A percentile compares a stretch with the other conserved stretches of the same genome.
These are phyloP conservation scores for Hydraecia micacea DNA, from an alignment of 2,888 invertebrate genomes.

Conservation along the genomic window DNA sequence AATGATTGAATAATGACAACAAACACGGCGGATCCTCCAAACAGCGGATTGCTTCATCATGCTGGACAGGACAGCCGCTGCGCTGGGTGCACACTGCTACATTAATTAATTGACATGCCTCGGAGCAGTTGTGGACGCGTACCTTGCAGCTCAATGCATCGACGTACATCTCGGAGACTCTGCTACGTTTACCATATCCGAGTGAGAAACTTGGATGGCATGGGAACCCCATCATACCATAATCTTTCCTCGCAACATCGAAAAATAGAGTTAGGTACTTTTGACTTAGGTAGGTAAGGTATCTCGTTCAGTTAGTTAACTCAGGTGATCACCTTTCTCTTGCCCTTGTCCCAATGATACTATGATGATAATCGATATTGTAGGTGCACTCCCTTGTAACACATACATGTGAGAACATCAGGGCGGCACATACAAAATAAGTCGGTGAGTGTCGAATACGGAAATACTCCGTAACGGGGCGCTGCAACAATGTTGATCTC, in stretches of 20 bases:
- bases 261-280: neutral
- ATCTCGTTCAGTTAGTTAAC: neutral
- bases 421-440: neutral
- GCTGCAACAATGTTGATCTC: constrained; percentile 1
- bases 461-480: neutral
- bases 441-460: neutral
- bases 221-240: neutral
- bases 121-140: neutral
- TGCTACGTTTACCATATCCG: neutral
- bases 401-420: neutral
- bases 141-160: neutral
- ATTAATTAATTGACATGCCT: neutral
- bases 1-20: constrained; percentile 73
- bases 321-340: neutral
- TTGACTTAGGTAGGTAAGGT: too few species aligned
- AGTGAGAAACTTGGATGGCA: neutral
- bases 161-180: neutral
- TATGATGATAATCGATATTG: neutral
- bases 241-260: neutral
- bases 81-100: constrained; percentile 6
- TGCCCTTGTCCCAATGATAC: neutral
- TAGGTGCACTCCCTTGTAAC: neutral
- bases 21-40: constrained; percentile 54
- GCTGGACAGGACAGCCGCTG: constrained; percentile 38
- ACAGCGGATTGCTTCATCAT: constrained; percentile 66